Percentiles rank a stretch among this genome's conserved stretches.
Conservation (phyloP, 2,888 invertebrate species). For the Drosophila yooni region DNA sequence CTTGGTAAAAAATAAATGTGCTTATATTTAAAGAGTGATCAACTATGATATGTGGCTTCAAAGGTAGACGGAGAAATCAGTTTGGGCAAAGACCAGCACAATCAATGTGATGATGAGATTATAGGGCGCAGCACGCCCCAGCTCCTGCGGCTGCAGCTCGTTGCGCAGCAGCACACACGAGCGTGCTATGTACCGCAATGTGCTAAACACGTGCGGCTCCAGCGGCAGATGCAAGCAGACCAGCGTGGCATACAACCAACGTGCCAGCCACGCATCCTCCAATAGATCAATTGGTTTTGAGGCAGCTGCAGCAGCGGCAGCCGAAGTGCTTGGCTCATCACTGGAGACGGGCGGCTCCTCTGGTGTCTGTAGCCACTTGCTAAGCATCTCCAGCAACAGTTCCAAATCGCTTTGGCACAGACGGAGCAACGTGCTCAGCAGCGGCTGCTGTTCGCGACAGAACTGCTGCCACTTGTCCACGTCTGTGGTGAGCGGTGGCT, state of each 20-base stretch:
- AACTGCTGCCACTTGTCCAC: constrained; percentile 75
- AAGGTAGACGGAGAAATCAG: constrained; percentile 82
- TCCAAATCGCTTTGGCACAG: constrained; percentile 83
- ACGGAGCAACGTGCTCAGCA: constrained; percentile 79
- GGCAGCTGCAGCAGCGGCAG: constrained; percentile 2
- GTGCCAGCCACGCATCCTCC: constrained; percentile 81
- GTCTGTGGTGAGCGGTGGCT: constrained; percentile 72
- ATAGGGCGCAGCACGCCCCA: constrained; percentile 79
- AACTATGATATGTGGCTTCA: constrained; percentile 45
- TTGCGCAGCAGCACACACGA: constrained; percentile 79
- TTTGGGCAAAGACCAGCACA: constrained; percentile 82
- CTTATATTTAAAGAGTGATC: constrained; percentile 31
- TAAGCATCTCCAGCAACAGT: constrained; percentile 77
- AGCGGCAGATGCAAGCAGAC: constrained; percentile 83
- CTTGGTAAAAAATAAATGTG: constrained; percentile 27
- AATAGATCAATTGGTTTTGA: constrained; percentile 62
- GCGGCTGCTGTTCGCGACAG: constrained; percentile 78
- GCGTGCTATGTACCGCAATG: constrained; percentile 82
- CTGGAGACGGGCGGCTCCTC: neutral
- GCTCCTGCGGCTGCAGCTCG: constrained; percentile 65
- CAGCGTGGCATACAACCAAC: constrained; percentile 83
- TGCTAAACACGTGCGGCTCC: constrained; percentile 83
- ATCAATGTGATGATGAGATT: constrained; percentile 84
- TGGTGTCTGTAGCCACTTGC: constrained; percentile 74
- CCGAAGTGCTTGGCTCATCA: constrained; percentile 36